phyloP scores from a whole-genome alignment of 2,888 invertebrate species.

The Stenoptilia bipunctidactyla region DNA sequence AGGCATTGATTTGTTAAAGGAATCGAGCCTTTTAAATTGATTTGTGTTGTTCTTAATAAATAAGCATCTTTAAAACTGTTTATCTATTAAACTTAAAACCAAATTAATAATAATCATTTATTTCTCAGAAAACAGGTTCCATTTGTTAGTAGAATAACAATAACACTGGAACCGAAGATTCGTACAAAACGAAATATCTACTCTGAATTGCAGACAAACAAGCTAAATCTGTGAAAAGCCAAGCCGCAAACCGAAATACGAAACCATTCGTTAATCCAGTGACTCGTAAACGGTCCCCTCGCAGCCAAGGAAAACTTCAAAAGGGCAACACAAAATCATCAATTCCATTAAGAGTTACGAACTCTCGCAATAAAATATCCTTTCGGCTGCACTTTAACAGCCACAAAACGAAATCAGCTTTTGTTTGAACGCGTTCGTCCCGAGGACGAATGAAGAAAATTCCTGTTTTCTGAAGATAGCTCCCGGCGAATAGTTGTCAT shows the following conservation, averaged over 20 bases:
- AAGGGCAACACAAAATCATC: neutral
- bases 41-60: too few species aligned
- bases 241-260: neutral
- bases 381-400: constrained; percentile 4
- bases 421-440: neutral
- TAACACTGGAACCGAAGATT: too few species aligned
- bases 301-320: neutral
- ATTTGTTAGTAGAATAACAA: too few species aligned
- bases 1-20: too few species aligned
- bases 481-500: neutral
- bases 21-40: too few species aligned
- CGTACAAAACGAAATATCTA: neutral
- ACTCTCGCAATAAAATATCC: constrained; percentile 5
- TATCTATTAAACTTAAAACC: too few species aligned
- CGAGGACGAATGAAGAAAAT: neutral
- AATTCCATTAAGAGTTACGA: constrained; percentile 1
- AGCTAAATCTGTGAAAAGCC: neutral
- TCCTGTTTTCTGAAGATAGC: neutral
- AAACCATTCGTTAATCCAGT: neutral
- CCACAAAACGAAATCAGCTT: neutral
- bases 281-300: neutral
- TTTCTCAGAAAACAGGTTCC: too few species aligned
- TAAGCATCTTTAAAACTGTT: too few species aligned
- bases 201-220: neutral
- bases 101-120: too few species aligned